Evolutionary conservation across 2,888 invertebrate species (phyloP).

Genomic region (Archips crataeganus): DNA sequence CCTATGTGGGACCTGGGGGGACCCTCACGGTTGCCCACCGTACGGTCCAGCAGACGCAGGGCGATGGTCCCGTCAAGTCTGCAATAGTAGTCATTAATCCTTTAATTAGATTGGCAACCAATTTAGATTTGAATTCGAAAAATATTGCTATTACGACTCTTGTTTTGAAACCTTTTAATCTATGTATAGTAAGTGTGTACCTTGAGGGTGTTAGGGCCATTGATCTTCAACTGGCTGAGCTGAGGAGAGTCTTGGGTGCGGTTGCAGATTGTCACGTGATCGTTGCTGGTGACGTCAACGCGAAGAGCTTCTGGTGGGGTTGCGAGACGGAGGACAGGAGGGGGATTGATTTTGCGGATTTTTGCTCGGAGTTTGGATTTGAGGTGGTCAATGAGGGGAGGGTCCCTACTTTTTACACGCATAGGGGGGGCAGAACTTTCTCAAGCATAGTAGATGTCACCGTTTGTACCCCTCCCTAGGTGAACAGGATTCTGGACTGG

Average conservation of each 20-base stretch:
- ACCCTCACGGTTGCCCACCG: neutral
- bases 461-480: constrained; percentile 23
- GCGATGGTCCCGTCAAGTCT: constrained; percentile 6
- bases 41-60: neutral
- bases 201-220: neutral
- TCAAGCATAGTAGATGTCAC: constrained; percentile 40
- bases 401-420: neutral
- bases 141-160: too few relatives aligned
- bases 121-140: too few relatives aligned
- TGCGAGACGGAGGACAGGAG: constrained; percentile 6
- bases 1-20: constrained; percentile 23
- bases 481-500: constrained; percentile 27
- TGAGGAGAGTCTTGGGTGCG: neutral
- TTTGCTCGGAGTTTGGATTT: neutral
- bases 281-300: constrained; percentile 10
- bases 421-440: neutral
- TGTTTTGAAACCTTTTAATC: too few relatives aligned
- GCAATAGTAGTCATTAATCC: constrained; percentile 11
- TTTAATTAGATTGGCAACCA: too few relatives aligned
- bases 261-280: neutral
- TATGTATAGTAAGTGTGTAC: neutral
- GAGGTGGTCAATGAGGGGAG: neutral
- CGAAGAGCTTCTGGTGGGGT: constrained; percentile 20
- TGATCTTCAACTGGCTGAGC: neutral
- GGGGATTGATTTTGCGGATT: neutral